phyloP scores from a whole-genome alignment of 2,797 vertebrate genomes.

The Sebastes vulpes region DNA sequence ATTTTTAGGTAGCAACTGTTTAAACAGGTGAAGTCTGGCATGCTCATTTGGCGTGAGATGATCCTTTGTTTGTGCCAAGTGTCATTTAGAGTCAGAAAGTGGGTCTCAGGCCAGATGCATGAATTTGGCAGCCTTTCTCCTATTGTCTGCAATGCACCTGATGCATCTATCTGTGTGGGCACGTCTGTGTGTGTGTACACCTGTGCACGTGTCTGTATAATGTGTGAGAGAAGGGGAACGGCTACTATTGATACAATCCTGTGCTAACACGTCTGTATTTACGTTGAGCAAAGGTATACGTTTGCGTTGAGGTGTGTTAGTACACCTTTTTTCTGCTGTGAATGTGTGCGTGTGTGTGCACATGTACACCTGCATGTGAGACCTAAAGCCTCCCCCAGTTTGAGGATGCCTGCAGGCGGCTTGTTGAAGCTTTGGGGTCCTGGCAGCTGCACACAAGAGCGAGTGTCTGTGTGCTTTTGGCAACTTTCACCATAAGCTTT shows the following conservation, averaged over 20 bases:
- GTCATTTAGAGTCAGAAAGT: slow-evolving; percentile 9
- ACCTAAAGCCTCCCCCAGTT: slow-evolving; percentile 45
- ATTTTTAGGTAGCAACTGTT: slow-evolving; percentile 10
- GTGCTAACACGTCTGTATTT: background rate
- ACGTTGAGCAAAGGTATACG: background rate
- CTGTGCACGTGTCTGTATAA: background rate
- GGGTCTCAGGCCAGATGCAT: slow-evolving; percentile 32
- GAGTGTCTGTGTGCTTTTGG: slow-evolving; percentile 62
- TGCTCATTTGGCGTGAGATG: slow-evolving; percentile 26
- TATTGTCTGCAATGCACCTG: slow-evolving; percentile 40
- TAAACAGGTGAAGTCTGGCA: slow-evolving; percentile 17
- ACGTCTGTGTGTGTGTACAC: background rate
- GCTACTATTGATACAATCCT: slow-evolving; percentile 1
- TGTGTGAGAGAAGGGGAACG: background rate
- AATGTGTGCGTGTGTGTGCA: background rate
- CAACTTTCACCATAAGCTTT: slow-evolving; percentile 52
- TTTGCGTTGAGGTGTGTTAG: slow-evolving; percentile 18
- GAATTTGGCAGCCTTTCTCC: slow-evolving; percentile 30
- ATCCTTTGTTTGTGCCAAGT: slow-evolving; percentile 4
- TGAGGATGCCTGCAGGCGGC: slow-evolving; percentile 65
- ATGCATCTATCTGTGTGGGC: background rate
- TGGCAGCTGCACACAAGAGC: slow-evolving; percentile 70
- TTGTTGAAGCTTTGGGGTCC: slow-evolving; percentile 74
- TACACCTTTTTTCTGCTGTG: background rate
- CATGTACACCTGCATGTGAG: slow-evolving; percentile 22